A percentile compares a stretch with the other conserved stretches of the same genome.
phyloP scores from a whole-genome alignment of 2,113 vertebrate species.

The Platysternon megacephalum region DNA sequence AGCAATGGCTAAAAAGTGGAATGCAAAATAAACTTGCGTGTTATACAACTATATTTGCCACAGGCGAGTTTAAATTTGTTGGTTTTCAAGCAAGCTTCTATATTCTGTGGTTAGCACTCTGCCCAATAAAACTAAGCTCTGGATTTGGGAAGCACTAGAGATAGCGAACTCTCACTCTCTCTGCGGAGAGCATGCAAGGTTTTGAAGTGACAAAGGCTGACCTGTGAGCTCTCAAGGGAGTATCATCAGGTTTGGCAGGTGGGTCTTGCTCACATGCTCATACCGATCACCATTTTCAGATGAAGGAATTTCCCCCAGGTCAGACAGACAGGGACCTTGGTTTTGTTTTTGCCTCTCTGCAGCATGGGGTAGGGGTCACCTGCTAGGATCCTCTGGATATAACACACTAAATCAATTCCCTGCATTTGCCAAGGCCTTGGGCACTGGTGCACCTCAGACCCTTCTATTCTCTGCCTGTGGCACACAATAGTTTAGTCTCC shows the following conservation, averaged over 20 bases:
- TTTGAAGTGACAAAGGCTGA: background rate
- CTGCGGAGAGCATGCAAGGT: background rate
- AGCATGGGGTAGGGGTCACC: background rate
- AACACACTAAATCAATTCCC: background rate
- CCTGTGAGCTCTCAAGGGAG: background rate
- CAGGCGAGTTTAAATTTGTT: background rate
- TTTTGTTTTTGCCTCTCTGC: background rate
- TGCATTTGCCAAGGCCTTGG: background rate
- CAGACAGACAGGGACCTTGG: background rate
- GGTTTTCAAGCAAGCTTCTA: background rate
- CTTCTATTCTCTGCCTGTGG: background rate
- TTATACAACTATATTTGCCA: background rate
- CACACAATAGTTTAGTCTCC: background rate
- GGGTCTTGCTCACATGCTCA: background rate
- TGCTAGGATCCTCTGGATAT: background rate
- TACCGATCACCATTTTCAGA: background rate
- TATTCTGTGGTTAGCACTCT: background rate
- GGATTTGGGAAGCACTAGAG: background rate
- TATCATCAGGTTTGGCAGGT: background rate
- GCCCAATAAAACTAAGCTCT: background rate
- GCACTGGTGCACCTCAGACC: background rate
- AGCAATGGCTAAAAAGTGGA: background rate
- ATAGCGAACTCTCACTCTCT: background rate
- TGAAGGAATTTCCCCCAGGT: background rate
- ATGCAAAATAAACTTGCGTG: rapidly evolving